Percentiles rank a stretch among this genome's conserved stretches.
Evolutionary conservation across 2,797 vertebrate species (phyloP).

Genomic region (Takifugu rubripes): DNA sequence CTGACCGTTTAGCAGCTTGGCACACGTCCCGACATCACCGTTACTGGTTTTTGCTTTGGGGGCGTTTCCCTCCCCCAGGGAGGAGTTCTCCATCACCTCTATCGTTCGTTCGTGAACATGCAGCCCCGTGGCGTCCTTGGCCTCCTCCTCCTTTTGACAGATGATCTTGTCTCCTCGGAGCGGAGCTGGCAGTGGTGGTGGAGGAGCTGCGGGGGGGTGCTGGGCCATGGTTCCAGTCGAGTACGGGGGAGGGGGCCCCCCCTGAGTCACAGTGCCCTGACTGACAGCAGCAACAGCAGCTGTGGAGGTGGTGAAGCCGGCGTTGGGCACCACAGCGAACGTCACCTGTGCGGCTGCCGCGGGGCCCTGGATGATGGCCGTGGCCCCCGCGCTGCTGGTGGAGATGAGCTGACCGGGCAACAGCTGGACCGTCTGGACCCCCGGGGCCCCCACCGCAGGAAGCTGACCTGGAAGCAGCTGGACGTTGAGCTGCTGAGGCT

Average conservation of each 20-base stretch:
- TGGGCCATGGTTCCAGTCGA: slow-evolving; percentile 76
- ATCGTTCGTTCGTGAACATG: slow-evolving; percentile 97
- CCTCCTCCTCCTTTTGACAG: slow-evolving; percentile 99
- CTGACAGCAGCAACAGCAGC: slow-evolving; percentile 83
- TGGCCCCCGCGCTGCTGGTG: slow-evolving; percentile 78
- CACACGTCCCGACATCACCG: slow-evolving; percentile 83
- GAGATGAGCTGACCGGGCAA: slow-evolving; percentile 93
- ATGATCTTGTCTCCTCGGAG: slow-evolving; percentile 98
- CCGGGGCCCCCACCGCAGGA: slow-evolving; percentile 74
- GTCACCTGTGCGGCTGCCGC: slow-evolving; percentile 90
- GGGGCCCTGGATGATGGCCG: slow-evolving; percentile 92
- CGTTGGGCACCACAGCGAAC: slow-evolving; percentile 98
- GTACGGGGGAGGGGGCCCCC: slow-evolving; percentile 81
- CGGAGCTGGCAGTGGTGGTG: slow-evolving; percentile 78
- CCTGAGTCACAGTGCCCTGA: slow-evolving; percentile 85
- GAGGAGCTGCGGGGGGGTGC: slow-evolving; percentile 36
- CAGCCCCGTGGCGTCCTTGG: slow-evolving; percentile 96
- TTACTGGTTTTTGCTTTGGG: slow-evolving; percentile 87
- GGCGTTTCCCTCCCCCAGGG: slow-evolving; percentile 82
- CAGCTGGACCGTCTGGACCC: slow-evolving; percentile 91
- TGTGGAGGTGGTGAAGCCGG: slow-evolving; percentile 87
- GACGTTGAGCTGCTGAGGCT: slow-evolving; percentile 90
- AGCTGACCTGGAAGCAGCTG: slow-evolving; percentile 91
- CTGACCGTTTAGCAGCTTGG: slow-evolving; percentile 96
- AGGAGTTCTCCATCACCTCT: slow-evolving; percentile 99